Conservation (phyloP, 2,113 vertebrate genomes). For the Kryptolebias marmoratus region DNA sequence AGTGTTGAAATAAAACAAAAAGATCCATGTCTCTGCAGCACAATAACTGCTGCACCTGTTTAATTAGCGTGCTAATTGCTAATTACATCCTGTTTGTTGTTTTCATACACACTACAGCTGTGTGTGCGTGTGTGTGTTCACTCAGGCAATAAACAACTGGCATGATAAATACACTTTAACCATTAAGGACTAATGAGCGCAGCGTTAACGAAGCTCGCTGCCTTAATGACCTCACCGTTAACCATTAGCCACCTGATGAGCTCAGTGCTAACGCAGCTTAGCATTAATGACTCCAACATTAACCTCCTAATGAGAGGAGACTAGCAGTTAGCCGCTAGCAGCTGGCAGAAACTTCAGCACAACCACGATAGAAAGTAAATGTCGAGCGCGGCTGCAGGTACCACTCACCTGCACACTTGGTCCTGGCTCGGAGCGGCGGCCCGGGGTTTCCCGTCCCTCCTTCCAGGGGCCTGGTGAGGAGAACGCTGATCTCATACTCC, state of each 20-base stretch:
- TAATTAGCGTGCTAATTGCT: constrained; percentile 35
- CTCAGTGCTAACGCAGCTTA: constrained; percentile 51
- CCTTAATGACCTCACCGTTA: constrained; percentile 53
- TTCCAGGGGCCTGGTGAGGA: constrained; percentile 93
- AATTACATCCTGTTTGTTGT: constrained; percentile 32
- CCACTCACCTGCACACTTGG: constrained; percentile 95
- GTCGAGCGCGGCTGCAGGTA: too few relatives aligned
- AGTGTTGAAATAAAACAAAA: not conserved
- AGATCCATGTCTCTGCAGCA: not conserved
- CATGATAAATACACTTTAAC: constrained; percentile 52
- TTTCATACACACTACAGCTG: constrained; percentile 3
- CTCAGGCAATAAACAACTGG: constrained; percentile 42
- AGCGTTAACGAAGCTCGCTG: constrained; percentile 46
- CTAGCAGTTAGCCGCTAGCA: constrained; percentile 31
- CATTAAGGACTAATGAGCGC: constrained; percentile 57
- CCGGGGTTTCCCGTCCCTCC: constrained; percentile 94
- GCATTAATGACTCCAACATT: constrained; percentile 58
- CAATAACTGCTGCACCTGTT: constrained; percentile 21
- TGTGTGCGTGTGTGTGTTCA: constrained; percentile 13
- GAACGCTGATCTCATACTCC: constrained; percentile 94
- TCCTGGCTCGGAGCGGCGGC: constrained; percentile 90
- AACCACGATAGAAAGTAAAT: not conserved
- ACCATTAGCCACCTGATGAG: constrained; percentile 66
- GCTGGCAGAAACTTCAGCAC: not conserved
- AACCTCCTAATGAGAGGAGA: constrained; percentile 49